Conservation (phyloP, 2,113 vertebrate genomes). For the Lonchura striata region DNA sequence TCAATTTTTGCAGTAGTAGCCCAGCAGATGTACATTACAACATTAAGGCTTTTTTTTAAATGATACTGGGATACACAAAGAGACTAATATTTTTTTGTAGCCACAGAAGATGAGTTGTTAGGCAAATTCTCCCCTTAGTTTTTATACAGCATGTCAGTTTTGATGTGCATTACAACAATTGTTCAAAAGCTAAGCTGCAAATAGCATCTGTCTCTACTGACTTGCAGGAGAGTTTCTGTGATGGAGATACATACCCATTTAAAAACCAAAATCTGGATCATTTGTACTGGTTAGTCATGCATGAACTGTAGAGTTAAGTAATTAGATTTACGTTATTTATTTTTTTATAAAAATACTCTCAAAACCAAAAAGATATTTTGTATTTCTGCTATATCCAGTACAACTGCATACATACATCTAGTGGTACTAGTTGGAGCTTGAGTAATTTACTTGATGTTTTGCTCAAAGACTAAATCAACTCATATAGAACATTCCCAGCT, state of each 20-base stretch:
- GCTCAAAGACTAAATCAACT: background rate
- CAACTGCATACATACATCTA: background rate
- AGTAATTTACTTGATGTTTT: background rate
- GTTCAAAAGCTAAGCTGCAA: background rate
- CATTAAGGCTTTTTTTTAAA: background rate
- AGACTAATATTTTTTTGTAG: background rate
- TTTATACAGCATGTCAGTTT: background rate
- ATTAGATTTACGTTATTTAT: background rate
- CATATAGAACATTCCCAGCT: background rate
- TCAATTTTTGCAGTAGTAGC: background rate
- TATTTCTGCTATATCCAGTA: background rate
- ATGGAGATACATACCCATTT: background rate
- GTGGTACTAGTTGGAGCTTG: background rate
- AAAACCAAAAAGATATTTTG: background rate
- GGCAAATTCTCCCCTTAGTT: background rate
- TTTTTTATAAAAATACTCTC: background rate
- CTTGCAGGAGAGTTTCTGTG: background rate
- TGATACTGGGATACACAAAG: background rate
- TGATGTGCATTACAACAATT: background rate
- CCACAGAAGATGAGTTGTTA: background rate
- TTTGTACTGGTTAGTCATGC: background rate
- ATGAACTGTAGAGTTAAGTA: background rate
- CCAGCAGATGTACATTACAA: background rate
- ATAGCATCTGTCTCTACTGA: background rate
- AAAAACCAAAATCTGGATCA: background rate